Conservation (phyloP, 2,888 invertebrate genomes). For the Tricholauxania praeusta region DNA sequence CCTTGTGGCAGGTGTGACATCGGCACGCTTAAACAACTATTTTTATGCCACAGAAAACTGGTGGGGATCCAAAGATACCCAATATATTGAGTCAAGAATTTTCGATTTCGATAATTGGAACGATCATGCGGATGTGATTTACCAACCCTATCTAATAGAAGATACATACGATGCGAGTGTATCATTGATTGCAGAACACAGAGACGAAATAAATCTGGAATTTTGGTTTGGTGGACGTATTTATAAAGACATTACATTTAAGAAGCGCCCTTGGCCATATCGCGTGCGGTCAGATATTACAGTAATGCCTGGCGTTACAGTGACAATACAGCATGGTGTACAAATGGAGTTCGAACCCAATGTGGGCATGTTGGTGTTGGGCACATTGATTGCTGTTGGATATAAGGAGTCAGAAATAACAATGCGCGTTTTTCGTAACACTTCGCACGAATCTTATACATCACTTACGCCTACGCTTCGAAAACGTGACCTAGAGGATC, state of each 20-base stretch:
- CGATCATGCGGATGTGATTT: conserved; percentile 93
- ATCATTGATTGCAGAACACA: conserved; percentile 72
- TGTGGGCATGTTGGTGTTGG: conserved; percentile 95
- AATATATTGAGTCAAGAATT: conserved; percentile 82
- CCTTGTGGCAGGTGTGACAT: conserved; percentile 89
- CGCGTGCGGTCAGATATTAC: conserved; percentile 90
- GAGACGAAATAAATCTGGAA: conserved; percentile 73
- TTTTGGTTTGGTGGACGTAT: conserved; percentile 81
- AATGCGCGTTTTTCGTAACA: conserved; percentile 75
- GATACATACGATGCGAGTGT: conserved; percentile 82
- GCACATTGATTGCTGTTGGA: conserved; percentile 88
- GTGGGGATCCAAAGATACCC: conserved; percentile 89
- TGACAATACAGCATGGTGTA: conserved; percentile 90
- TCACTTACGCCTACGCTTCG: conserved; percentile 41
- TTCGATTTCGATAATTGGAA: conserved; percentile 99
- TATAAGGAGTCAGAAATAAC: conserved; percentile 79
- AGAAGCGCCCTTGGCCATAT: conserved; percentile 78
- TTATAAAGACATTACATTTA: conserved; percentile 75
- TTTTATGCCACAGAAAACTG: conserved; percentile 94
- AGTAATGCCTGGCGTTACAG: conserved; percentile 92
- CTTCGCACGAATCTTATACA: conserved; percentile 55
- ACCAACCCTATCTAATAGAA: conserved; percentile 86
- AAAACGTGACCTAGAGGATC: conserved; percentile 70
- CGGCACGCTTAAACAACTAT: conserved; percentile 87
- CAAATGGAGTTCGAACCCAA: conserved; percentile 94